phyloP scores from a whole-genome alignment of 37 sponge, comb jelly and placozoan species.

The Dysidea cf. avara region DNA sequence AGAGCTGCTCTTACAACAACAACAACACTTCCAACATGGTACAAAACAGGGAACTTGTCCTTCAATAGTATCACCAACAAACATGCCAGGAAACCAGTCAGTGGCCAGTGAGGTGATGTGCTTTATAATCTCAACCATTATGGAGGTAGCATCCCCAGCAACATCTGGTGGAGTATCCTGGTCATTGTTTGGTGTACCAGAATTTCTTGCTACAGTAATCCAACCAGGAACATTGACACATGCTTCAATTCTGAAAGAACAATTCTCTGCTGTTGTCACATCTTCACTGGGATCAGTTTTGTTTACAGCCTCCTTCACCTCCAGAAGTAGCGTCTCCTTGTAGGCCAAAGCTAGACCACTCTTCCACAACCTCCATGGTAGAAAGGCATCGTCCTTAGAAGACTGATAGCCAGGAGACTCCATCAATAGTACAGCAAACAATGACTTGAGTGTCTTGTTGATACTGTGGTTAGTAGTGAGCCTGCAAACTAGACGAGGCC shows the following conservation, averaged over 20 bases:
- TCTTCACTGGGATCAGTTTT: neutral
- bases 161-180: neutral
- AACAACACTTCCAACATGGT: slow-evolving; percentile 85
- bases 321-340: slow-evolving; percentile 43
- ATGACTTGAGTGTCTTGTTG: slow-evolving; percentile 5
- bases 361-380: slow-evolving; percentile 74
- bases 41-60: slow-evolving; percentile 4
- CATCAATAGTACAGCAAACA: neutral
- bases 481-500: slow-evolving; percentile 89
- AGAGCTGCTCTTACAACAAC: slow-evolving; percentile 14
- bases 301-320: slow-evolving; percentile 26
- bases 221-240: slow-evolving; percentile 50
- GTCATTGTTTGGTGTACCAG: too few relatives aligned
- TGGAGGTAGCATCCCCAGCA: slow-evolving; percentile 41
- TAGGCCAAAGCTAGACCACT: slow-evolving; percentile 48
- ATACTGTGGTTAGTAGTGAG: slow-evolving; percentile 66
- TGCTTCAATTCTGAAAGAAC: slow-evolving; percentile 33
- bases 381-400: neutral
- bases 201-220: slow-evolving; percentile 3
- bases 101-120: slow-evolving; percentile 68
- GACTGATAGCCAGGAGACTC: neutral
- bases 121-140: slow-evolving; percentile 61
- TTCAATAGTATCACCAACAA: slow-evolving; percentile 1
- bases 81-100: slow-evolving; percentile 74
- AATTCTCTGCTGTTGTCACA: slow-evolving; percentile 6